These are phyloP conservation scores for Lordiphosa fenestrarum DNA, from an alignment of 2,888 invertebrate genomes.

Conservation along the genomic window DNA sequence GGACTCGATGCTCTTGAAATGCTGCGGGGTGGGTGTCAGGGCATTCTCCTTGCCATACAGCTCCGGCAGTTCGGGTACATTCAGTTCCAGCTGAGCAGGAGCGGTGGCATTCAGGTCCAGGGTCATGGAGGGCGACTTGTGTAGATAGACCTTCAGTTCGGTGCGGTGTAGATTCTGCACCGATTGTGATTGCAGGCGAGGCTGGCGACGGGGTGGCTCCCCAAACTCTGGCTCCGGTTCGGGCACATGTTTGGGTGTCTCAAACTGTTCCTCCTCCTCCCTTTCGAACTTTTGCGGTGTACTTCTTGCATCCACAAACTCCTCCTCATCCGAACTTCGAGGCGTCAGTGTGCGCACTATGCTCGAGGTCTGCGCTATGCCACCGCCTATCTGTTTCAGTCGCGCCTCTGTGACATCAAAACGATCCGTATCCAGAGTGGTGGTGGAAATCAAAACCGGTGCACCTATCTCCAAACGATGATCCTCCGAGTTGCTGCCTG, in stretches of 20 bases:
- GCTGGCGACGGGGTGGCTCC: constrained; percentile 32
- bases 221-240: neutral
- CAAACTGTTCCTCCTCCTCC: constrained; percentile 33
- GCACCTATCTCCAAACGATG: constrained; percentile 80
- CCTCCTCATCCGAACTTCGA: constrained; percentile 78
- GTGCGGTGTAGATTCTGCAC: constrained; percentile 77
- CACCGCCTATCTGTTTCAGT: constrained; percentile 73
- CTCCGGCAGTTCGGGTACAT: constrained; percentile 69
- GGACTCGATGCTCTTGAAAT: constrained; percentile 76
- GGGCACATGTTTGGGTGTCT: constrained; percentile 40
- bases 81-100: constrained; percentile 56
- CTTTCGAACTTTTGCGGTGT: constrained; percentile 47
- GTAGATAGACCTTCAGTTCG: constrained; percentile 76
- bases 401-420: constrained; percentile 75
- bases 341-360: constrained; percentile 56
- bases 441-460: constrained; percentile 79
- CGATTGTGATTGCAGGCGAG: constrained; percentile 73
- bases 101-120: constrained; percentile 64
- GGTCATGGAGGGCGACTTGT: constrained; percentile 77
- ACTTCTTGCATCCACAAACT: constrained; percentile 77
- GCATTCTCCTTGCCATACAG: constrained; percentile 64
- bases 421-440: constrained; percentile 78
- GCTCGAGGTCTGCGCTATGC: constrained; percentile 60
- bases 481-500: constrained; percentile 78
- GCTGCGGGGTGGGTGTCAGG: constrained; percentile 17